Base-by-base conservation (phyloP, 1,140 invertebrate genomes). In the Trichoplusia ni region DNA sequence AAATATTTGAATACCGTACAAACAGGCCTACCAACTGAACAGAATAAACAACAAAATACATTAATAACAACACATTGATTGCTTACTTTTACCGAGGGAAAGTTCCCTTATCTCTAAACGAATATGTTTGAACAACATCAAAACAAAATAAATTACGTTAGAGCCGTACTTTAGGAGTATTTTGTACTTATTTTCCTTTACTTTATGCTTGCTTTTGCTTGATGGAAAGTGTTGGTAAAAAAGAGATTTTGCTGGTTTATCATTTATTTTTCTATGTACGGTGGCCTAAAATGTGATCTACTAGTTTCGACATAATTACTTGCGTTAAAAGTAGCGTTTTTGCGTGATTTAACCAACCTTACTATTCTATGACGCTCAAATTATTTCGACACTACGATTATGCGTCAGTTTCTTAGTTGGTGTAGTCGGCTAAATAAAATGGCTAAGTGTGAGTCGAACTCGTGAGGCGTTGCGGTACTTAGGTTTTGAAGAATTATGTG, bases 111-210 rank as follows among this genome's bases (percentile, higher is more conserved):
- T 58, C 54, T 58, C 31, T n/a, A 37, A 18, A 4, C 51, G 51
- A 37, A 25, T 37, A 35, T 16, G 31, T 23, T 13, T 7, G 27
- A 58, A 58, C 25, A 58, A 58, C 54, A 58, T 58, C 37, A 58
- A 58, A 58, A 58, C 54, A 58, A 58, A 44, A 58, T 58, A 58
- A 44, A 58, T 58, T 58, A 44, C 38, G 19, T 54, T 40, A 54
- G 25, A 9, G 21, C 51, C n/a, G n/a, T 13, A 47, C 44, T 47
- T 54, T 54, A 27, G 13, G 40, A 54, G 51, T 54, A 54, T 54
- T 54, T 54, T 54, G 35, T 54, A 27, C 21, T 54, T 54, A 54
- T 54, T 54, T 54, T 54, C 51, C 21, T 54, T 54, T 54, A 25
- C 27, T 54, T 54, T 38, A 54, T 40, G 23, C 47, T 54, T 54